Evolutionary conservation across 2,113 vertebrate species (phyloP), one percentile per base, ranked within the genome.

Genomic region (Actinemys pallida): DNA sequence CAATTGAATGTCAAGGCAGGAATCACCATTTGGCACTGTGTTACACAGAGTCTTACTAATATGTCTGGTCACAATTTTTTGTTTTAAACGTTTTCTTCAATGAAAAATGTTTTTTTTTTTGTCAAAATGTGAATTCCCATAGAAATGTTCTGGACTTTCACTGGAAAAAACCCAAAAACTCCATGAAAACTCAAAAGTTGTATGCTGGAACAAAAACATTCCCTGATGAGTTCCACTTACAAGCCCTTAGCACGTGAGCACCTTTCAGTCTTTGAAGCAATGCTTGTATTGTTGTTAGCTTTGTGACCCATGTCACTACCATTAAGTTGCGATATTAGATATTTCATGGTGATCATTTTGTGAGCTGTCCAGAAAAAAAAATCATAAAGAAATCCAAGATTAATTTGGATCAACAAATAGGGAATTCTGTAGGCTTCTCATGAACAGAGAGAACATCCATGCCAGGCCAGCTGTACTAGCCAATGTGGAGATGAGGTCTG

Each of bases 61-160:
- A 82, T 76, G 86, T 90, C 88, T 94, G 90, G 65, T 92, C 22
- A 4, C 2, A 56, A 85, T 56, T 90, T 89, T 86, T 80, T 5
- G 92, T 22, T 65, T 89, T 83, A 86, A 56, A 25, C 89, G 90
- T 93, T 93, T 27, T 90, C 92, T 94, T 94, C 83, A 94, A 94
- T 96, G 93, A 95, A 95, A 93, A 96, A 91, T 10, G 78, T 87
- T 94, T 96, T 97, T 96, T 54, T 54, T 8, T 54, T 8, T 83
- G 95, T 97, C 94, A 96, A 84, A 94, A 56, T 14, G 10, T 56
- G 84, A 83, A 56, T 92, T 96, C 95, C 92, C 92, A 39, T 75
- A 78, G 81, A 81, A 93, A 94, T 12, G 14, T 88, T 96, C 85
- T 65, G 91, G 47, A 75, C 90, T 94, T 94, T 90, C 45, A n/a